A percentile compares a stretch with the other conserved stretches of the same genome.
These are phyloP conservation scores for Nomada lathburiana DNA, from an alignment of 2,888 invertebrate species.

Conservation along the genomic window DNA sequence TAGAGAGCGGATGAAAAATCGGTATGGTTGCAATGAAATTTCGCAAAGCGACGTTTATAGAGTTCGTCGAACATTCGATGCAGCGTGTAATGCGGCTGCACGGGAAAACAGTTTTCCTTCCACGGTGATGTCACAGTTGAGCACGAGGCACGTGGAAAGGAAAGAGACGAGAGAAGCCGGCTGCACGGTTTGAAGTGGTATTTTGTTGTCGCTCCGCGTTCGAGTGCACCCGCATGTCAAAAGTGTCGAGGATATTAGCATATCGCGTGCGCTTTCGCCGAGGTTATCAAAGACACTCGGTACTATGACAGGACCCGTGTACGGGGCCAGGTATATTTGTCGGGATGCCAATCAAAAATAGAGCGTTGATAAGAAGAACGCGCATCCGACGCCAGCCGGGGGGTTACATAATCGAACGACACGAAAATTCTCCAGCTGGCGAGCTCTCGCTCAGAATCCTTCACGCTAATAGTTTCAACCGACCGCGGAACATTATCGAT, in stretches of 20 bases:
- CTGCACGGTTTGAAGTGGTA: conserved; percentile 39
- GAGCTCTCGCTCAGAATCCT: not conserved
- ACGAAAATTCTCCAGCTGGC: conserved; percentile 3
- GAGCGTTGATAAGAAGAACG: not conserved
- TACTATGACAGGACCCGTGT: conserved; percentile 24
- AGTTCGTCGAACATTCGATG: conserved; percentile 9
- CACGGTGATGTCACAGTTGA: conserved; percentile 12
- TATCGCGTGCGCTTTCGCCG: conserved; percentile 71
- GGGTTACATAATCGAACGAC: conserved; percentile 19
- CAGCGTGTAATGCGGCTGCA: not conserved
- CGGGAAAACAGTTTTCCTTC: not conserved
- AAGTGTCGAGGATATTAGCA: conserved; percentile 69
- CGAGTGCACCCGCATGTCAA: conserved; percentile 32
- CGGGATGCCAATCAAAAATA: conserved; percentile 27
- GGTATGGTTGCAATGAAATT: too few relatives aligned
- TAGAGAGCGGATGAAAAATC: not conserved
- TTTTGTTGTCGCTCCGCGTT: conserved; percentile 30
- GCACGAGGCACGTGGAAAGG: conserved; percentile 4
- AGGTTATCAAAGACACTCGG: conserved; percentile 64
- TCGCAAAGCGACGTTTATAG: not conserved
- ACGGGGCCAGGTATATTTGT: conserved; percentile 34
- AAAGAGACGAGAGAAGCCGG: not conserved
- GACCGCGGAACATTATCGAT: conserved; percentile 30
- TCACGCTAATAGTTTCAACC: not conserved
- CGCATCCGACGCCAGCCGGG: not conserved